Percentiles rank a stretch among this genome's conserved stretches.
Evolutionary conservation across 2,113 vertebrate species (phyloP).

Genomic region (Speoplatyrhinus poulsoni): DNA sequence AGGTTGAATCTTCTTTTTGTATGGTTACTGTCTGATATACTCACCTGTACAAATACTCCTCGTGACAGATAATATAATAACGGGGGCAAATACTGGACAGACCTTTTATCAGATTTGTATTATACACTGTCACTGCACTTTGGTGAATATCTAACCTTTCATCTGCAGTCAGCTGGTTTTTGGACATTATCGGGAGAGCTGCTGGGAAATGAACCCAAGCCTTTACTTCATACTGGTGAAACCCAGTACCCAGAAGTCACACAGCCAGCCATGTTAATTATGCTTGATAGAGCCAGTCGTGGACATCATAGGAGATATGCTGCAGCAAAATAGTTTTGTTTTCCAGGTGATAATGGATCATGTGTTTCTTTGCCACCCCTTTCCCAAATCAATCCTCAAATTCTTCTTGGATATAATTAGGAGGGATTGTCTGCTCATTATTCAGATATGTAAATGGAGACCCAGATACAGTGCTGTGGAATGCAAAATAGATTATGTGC

Average conservation of each 20-base stretch:
- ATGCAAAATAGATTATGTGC: constrained; percentile 43
- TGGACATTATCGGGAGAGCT: not conserved
- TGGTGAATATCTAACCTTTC: not conserved
- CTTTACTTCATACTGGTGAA: not conserved
- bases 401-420: constrained; percentile 50
- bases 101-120: constrained; percentile 6
- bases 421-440: constrained; percentile 41
- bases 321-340: constrained; percentile 7
- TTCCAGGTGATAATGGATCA: not conserved
- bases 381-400: constrained; percentile 10
- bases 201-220: not conserved
- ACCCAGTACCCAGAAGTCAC: not conserved
- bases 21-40: too few relatives aligned
- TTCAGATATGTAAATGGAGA: constrained; percentile 57
- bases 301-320: not conserved
- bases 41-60: not conserved
- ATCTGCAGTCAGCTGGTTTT: not conserved
- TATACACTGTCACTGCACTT: not conserved
- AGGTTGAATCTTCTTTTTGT: too few relatives aligned
- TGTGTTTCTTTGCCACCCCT: too few relatives aligned
- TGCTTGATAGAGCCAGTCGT: not conserved
- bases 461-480: constrained; percentile 38
- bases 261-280: constrained; percentile 1
- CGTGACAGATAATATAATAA: not conserved
- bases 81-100: not conserved